A percentile compares a stretch with the other conserved stretches of the same genome.
Conservation (phyloP, 2,888 invertebrate species). For the Cotesia congregata region DNA sequence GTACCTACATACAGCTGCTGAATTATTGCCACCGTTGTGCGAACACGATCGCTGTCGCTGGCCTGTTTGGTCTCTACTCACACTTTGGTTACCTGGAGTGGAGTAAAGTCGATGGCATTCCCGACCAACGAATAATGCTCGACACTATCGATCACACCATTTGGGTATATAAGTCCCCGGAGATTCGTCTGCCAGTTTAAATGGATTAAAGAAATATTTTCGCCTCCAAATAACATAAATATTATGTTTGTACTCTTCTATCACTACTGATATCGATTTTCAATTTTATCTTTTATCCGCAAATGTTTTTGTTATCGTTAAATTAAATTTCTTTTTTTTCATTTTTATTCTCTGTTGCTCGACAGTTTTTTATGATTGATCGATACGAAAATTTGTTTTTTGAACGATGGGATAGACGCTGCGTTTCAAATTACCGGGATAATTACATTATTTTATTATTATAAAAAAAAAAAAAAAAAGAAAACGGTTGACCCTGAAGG, state of each 20-base stretch:
- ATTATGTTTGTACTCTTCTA: not conserved
- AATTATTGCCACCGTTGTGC: conserved; percentile 44
- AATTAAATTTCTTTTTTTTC: not conserved
- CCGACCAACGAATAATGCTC: conserved; percentile 31
- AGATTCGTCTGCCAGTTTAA: conserved; percentile 6
- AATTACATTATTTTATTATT: no score
- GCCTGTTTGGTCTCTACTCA: conserved; percentile 10
- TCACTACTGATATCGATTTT: not conserved
- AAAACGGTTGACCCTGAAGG: no score
- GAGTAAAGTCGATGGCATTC: conserved; percentile 26
- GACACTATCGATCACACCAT: conserved; percentile 32
- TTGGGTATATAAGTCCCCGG: conserved; percentile 25
- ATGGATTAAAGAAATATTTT: conserved; percentile 3
- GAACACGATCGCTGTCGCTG: conserved; percentile 41
- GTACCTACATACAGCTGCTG: conserved; percentile 23
- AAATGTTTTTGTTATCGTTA: not conserved
- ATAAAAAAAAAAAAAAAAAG: no score
- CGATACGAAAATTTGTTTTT: not conserved
- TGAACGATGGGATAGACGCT: no score
- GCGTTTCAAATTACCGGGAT: no score
- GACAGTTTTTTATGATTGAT: not conserved
- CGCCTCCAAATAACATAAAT: not conserved
- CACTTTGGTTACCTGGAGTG: not conserved
- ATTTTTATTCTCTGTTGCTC: not conserved
- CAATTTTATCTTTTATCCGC: not conserved